Base-by-base conservation (phyloP, 2,113 vertebrate species). In the Coreoperca whiteheadi region DNA sequence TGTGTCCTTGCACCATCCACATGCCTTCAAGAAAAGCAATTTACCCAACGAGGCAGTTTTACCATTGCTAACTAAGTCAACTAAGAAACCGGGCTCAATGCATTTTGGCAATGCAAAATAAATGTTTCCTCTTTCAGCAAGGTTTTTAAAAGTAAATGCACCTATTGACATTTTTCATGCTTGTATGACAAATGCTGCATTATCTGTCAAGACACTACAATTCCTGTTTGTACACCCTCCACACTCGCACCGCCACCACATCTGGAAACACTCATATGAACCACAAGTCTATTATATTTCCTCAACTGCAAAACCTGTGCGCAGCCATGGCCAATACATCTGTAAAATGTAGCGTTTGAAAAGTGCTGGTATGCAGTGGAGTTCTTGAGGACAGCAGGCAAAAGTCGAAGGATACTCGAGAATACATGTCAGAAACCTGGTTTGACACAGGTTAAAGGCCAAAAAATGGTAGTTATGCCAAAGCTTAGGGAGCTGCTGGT, bases 251-350 rank as follows among this genome's bases (percentile, higher is more conserved):
- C 10, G 75, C 72, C 64, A 54, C 77, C 72, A 85, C 95, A 95
- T 95, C 95, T 96, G 93, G 93, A 95, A 94, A 86, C 79, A 88
- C 87, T 94, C 71, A 77, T 59, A 76, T 68, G 81, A 81, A 89
- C 89, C 61, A 46, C 50, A 74, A 78, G 91, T 86, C 91, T 88
- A 83, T 88, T 86, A 81, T 91, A 92, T 86, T 90, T 92, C 88
- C 67, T 92, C 53, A 76, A 89, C 67, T 84, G 82, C 81, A 81
- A 91, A 86, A 85, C 78, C 71, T 10, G 43, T 51, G 81, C 73
- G 85, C 60, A 79, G 71, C 83, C 72, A 70, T 54, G 48, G 88
- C 90, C 80, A 84, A 85, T 81, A 84, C 86, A 87, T 93, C 90
- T 94, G 91, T 77, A 88, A 90, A 93, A 93, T 83, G 82, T 82